Base-by-base conservation (phyloP, 2,888 invertebrate genomes). In the Cataglyphis altisquamis region DNA sequence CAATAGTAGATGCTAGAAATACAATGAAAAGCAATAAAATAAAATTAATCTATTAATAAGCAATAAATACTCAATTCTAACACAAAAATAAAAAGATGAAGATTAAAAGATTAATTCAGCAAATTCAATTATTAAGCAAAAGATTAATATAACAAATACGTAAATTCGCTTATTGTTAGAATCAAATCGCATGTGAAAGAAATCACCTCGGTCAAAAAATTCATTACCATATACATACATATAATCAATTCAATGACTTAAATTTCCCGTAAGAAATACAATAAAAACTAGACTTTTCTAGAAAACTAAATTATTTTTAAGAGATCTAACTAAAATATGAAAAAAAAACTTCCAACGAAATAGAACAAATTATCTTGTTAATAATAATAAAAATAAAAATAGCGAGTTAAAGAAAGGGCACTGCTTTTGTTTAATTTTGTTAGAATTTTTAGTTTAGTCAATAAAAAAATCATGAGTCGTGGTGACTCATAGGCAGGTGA, bases 1-100 rank as follows among this genome's bases (percentile, higher is more conserved):
- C 52, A n/a, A 52, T n/a, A 52, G n/a, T n/a, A 52, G n/a, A n/a
- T n/a, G n/a, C 18, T 52, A 52, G n/a, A n/a, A 52, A 52, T 52
- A n/a, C 8, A 52, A 52, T 48, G n/a, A 48, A 48, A 52, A 52
- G 8, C 48, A 52, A 52, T 52, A 52, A 52, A n/a, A 52, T 48
- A 48, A 8, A 45, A 45, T 45, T 0, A 45, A 48, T 52, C 6
- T 0, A 48, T 48, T 48, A 18, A 52, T 3, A n/a, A 52, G 8
- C 6, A 48, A 52, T 52, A 52, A n/a, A 52, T 52, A 6, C 6
- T 18, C 8, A 3, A 52, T 52, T n/a, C 8, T n/a, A 52, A 48
- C 52, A 8, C 8, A 52, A 52, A 52, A 8, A 52, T 52, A 52
- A 52, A 52, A 52, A 52, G 15, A 52, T 52, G 8, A 52, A n/a